These are phyloP conservation scores for Tribolium madens DNA, from an alignment of 1,140 invertebrate species.

Conservation along the genomic window DNA sequence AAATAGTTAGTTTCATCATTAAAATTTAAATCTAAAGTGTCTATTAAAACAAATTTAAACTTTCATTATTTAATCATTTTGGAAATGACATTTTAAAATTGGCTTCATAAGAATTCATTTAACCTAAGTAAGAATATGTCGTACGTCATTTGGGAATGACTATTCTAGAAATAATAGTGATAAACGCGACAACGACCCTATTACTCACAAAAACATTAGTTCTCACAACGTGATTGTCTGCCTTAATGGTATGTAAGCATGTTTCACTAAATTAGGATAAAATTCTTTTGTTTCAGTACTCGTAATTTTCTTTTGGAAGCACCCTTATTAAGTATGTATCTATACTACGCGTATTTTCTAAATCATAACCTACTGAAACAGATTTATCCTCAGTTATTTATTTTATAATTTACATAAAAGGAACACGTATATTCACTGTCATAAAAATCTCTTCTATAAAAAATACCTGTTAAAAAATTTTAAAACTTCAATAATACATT, in stretches of 20 bases:
- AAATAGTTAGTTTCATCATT: too few species aligned
- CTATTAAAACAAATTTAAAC: neutral
- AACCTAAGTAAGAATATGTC: neutral
- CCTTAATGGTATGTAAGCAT: neutral
- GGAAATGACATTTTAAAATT: neutral
- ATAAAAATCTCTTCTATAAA: too few species aligned
- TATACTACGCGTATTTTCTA: too few species aligned
- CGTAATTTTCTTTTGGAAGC: neutral
- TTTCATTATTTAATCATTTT: neutral
- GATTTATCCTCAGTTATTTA: too few species aligned
- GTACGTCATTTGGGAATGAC: slow-evolving; percentile 1
- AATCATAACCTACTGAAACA: too few species aligned
- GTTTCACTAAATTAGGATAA: slow-evolving; percentile 1
- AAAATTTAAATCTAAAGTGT: too few species aligned
- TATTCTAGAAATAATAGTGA: slow-evolving; percentile 4
- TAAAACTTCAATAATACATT: too few species aligned
- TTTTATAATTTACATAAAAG: too few species aligned
- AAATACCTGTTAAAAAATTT: too few species aligned
- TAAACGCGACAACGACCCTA: slow-evolving; percentile 15
- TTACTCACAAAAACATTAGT: slow-evolving; percentile 8
- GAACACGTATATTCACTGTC: too few species aligned
- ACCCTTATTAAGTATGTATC: neutral
- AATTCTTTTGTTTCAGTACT: slow-evolving; percentile 22
- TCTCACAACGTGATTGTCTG: neutral
- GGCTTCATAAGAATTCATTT: neutral